These are phyloP conservation scores for Turdus rufiventris DNA, from an alignment of 2,113 vertebrate genomes.

Conservation along the genomic window DNA sequence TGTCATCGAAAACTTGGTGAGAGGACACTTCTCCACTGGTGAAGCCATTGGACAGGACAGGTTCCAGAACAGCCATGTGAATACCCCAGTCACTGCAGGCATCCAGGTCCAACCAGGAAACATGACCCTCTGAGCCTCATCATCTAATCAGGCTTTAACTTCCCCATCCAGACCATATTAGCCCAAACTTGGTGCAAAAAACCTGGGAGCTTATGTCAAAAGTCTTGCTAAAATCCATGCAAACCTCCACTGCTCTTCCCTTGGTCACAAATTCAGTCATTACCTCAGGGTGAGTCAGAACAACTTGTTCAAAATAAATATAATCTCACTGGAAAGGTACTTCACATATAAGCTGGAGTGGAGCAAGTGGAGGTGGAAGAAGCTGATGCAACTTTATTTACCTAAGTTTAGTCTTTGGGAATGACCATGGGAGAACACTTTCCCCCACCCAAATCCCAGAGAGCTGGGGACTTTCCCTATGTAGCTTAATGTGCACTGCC, in stretches of 20 bases:
- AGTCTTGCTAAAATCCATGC: background rate
- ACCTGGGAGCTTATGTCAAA: background rate
- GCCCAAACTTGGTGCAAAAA: background rate
- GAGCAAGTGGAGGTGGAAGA: background rate
- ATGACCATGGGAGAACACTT: background rate
- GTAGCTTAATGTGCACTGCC: background rate
- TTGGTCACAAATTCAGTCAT: background rate
- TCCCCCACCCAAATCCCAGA: background rate
- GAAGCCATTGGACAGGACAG: background rate
- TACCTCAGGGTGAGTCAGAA: background rate
- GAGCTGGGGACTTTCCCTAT: background rate
- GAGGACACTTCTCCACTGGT: background rate
- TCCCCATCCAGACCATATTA: background rate
- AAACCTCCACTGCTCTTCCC: background rate
- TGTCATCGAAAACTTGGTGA: background rate
- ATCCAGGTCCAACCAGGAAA: background rate
- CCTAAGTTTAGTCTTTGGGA: background rate
- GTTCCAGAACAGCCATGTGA: background rate
- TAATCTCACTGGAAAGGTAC: background rate
- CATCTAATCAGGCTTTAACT: background rate
- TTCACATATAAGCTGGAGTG: background rate
- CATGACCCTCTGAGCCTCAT: background rate
- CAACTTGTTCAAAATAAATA: background rate
- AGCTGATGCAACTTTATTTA: background rate
- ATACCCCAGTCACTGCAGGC: background rate